Evolutionary conservation across 1,140 invertebrate genomes (phyloP).

Genomic region (Magallana angulata): DNA sequence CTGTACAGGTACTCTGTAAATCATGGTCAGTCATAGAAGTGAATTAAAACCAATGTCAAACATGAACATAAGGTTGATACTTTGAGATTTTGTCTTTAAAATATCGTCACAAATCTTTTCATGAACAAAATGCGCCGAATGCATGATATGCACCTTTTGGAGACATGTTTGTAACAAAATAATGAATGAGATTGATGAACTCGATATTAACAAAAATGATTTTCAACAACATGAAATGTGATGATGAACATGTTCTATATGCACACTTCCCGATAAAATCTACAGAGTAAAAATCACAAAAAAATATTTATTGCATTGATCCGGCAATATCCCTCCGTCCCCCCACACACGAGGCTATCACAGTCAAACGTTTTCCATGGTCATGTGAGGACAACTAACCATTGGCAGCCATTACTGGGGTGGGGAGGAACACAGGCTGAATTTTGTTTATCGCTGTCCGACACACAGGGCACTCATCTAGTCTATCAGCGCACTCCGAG

Average conservation of each 20-base stretch:
- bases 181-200: too few species aligned
- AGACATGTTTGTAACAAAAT: too few species aligned
- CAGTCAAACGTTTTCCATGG: not conserved
- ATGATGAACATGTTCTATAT: conserved; percentile 29
- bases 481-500: conserved; percentile 87
- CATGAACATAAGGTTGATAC: too few species aligned
- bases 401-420: conserved; percentile 24
- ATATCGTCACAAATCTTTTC: too few species aligned
- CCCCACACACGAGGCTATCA: not conserved
- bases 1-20: too few species aligned
- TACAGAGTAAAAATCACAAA: conserved; percentile 21
- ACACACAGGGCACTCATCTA: conserved; percentile 91
- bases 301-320: conserved; percentile 39
- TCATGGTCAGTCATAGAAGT: too few species aligned
- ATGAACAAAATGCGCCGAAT: too few species aligned
- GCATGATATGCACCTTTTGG: too few species aligned
- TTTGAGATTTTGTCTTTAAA: too few species aligned
- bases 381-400: not conserved
- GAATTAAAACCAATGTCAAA: too few species aligned
- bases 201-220: too few species aligned
- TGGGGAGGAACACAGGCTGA: conserved; percentile 68
- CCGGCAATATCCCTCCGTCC: not conserved
- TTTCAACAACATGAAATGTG: not conserved
- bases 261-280: conserved; percentile 35
- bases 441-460: conserved; percentile 79